Base-by-base conservation (phyloP, 2,113 vertebrate genomes). In the Vanacampus margaritifer region DNA sequence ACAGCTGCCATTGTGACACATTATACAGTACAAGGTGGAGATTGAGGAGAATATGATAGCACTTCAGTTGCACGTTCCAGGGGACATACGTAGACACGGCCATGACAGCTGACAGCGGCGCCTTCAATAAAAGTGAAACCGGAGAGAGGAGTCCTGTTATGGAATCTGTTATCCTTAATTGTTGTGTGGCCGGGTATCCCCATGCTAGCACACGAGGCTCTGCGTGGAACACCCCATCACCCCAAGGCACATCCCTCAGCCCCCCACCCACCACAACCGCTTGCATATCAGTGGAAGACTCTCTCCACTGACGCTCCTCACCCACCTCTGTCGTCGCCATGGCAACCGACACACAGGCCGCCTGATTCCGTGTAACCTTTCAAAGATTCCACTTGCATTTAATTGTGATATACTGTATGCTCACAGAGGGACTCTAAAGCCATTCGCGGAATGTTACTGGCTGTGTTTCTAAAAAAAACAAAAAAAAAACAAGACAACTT, bases 301-400 rank as follows among this genome's bases (percentile, higher is more conserved):
- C 61, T 84, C 80, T 83, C 79, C 85, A 79, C 75, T 68, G 65
- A 79, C 54, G 66, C 78, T 74, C 71, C 68, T 78, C 48, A 69
- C 70, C 80, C 71, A 71, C 61, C 69, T 79, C 81, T 14, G 41
- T 67, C 26, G 87, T 89, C 79, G 72, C 88, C 83, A 89, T 89
- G 83, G 85, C 76, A 89, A 90, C 87, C 66, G 73, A 65, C 78
- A 73, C 80, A 67, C 63, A 71, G 77, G 53, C 78, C 68, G 39
- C 76, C 75, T 43, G 75, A 76, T 71, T 68, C 35, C 68, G 60
- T 59, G 73, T 80, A 83, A 79, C 86, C 80, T 83, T 79, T 84
- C 60, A 51, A 70, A 70, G 58, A 61, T 48, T 43, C 23, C 71
- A 71, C 72, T 65, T 6, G 9, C 64, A 62, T 26, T 77, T 68